Evolutionary conservation across 2,888 invertebrate species (phyloP).

Genomic region (Neoascia interrupta): DNA sequence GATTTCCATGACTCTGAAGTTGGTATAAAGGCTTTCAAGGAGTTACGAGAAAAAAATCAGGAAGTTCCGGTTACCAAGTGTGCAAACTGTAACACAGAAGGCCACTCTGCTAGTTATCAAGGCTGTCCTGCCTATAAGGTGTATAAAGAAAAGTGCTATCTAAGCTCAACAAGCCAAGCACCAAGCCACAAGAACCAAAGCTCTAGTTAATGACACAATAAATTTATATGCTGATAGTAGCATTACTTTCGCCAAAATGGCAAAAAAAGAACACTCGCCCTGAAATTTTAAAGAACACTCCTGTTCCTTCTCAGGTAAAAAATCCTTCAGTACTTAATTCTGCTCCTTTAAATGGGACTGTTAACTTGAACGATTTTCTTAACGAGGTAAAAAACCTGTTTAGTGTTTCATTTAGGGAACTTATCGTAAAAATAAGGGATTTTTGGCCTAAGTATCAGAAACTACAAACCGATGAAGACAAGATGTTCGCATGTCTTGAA

Average conservation of each 20-base stretch:
- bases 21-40: neutral
- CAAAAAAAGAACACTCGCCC: no score
- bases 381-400: no score
- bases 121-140: neutral
- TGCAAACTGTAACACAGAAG: neutral
- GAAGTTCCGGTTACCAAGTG: neutral
- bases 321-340: no score
- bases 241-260: neutral
- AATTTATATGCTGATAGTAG: neutral
- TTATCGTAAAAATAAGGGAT: no score
- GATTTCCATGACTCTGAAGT: neutral
- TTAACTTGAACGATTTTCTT: no score
- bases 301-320: no score
- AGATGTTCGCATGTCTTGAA: neutral
- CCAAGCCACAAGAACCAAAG: neutral
- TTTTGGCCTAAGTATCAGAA: no score
- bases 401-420: no score
- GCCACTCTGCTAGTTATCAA: neutral
- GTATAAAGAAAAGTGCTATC: neutral
- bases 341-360: no score
- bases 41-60: neutral
- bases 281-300: no score
- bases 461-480: neutral
- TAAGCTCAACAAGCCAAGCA: neutral
- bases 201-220: neutral